These are phyloP conservation scores for Xiphophorus hellerii DNA, from an alignment of 2,113 vertebrate species.

Conservation along the genomic window DNA sequence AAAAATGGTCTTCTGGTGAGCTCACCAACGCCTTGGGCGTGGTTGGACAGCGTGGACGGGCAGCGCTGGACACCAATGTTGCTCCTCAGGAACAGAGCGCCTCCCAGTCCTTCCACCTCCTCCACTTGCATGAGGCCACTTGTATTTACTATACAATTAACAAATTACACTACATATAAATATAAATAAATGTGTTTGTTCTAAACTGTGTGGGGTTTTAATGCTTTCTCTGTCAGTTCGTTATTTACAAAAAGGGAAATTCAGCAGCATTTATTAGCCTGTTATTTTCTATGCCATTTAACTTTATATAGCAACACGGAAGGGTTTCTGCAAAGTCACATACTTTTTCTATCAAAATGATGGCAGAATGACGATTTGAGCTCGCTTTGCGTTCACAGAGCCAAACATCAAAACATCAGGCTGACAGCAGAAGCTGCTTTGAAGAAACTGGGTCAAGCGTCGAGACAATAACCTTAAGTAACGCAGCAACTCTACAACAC, in stretches of 20 bases:
- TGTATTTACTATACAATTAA: slow-evolving; percentile 66
- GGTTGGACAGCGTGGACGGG: slow-evolving; percentile 77
- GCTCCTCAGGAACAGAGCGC: slow-evolving; percentile 72
- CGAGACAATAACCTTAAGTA: neutral
- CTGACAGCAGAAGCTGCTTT: neutral
- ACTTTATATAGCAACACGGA: neutral
- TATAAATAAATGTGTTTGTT: too few relatives aligned
- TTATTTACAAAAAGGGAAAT: neutral
- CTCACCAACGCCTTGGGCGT: slow-evolving; percentile 77
- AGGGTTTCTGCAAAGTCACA: neutral
- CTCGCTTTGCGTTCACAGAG: neutral
- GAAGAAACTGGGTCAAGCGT: neutral
- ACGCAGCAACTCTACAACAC: neutral
- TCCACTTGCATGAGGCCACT: slow-evolving; percentile 83
- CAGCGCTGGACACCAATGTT: slow-evolving; percentile 82
- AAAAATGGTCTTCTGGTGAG: neutral
- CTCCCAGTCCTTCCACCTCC: slow-evolving; percentile 82
- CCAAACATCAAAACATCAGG: neutral
- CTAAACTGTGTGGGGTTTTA: too few relatives aligned
- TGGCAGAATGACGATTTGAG: neutral
- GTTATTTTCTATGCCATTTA: neutral
- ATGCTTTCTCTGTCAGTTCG: neutral
- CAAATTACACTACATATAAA: too few relatives aligned
- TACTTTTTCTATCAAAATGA: neutral
- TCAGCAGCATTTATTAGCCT: neutral